Evolutionary conservation across 2,797 vertebrate genomes (phyloP), one percentile per base, ranked within the genome.

Genomic region (Ctenosaura bakeri): DNA sequence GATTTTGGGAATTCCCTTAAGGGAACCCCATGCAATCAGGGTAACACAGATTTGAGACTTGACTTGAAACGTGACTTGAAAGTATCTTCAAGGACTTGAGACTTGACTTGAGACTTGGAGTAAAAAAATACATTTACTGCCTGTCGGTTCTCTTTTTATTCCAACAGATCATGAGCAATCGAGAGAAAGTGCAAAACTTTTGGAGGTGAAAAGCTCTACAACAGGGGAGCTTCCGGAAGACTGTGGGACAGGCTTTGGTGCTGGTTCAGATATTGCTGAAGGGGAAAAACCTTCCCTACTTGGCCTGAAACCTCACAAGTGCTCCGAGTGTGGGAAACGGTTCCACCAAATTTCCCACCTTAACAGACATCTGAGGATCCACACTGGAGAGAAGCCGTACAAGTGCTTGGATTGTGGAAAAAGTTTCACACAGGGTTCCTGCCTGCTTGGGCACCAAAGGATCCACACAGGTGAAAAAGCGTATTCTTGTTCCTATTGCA

Each of bases 391-490:
- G 71, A 89, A 89, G 20, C 88, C 88, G 0, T 89, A 89, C 88
- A 89, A 89, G 38, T 89, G 88, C 29, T 26, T 89, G 88, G 88
- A 89, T 22, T 89, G 88, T 0, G 88, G 88, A 54, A 89, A 89
- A 35, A 89, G 80, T 32, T 89, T 89, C 81, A 89, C 88, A 2
- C 88, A 89, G 13, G 88, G 88, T 2, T 89, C 88, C 3, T 89
- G 88, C 26, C 46, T 77, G 29, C 76, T 88, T 0, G 82, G 74
- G 0, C 90, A 91, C 76, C 90, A 88, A 32, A 80, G 86, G 38
- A 69, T 91, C 52, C 90, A 91, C 90, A 91, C 90, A 1, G 84
- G 89, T 0, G 90, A 91, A 79, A 91, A 91, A 50, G 86, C 90
- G 1, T 91, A 83, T 1, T 83, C 73, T 0, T 91, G 90, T 7